Base-by-base conservation (phyloP, 2,888 invertebrate species). In the Cacoxenus indagator region DNA sequence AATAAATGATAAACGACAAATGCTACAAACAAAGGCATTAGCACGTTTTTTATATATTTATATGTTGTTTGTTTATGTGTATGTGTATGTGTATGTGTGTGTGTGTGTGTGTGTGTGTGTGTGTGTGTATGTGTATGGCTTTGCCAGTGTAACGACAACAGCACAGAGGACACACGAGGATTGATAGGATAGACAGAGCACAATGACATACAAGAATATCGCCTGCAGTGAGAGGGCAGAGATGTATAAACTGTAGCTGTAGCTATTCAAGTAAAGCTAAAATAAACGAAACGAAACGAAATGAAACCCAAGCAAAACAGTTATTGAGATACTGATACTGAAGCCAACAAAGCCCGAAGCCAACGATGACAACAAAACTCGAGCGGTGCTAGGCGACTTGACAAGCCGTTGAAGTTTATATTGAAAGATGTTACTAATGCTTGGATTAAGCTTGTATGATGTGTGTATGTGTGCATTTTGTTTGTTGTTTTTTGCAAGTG, bases 391-490 rank as follows among this genome's bases (percentile, higher is more conserved):
- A n/a, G 81, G 73, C 81, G 75, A 74, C 79, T 82, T 80, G 80
- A 83, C 83, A 80, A 79, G 83, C 83, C 76, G 78, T 81, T 83
- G 80, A 80, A 80, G 80, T 79, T 82, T 78, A 83, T 83, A 80
- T 80, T 81, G 82, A 81, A 80, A 79, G 78, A 80, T 83, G 79
- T 78, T 83, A 74, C 72, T 75, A 69, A 68, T 67, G 72, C 70
- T 64, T 68, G 81, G 78, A 80, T 80, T 75, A 76, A 73, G 73
- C 71, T n/a, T n/a, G n/a, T n/a, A n/a, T 75, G 73, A 31, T 31
- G 3, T n/a, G 17, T 29, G 29, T 31, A 8, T 57, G 4, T 19
- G 51, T 51, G 22, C 22, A 51, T 19, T 9, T 51, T 22, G 0
- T 22, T 55, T 4, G n/a, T 22, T 57, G n/a, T n/a, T n/a, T n/a